A percentile compares a stretch with the other conserved stretches of the same genome.
phyloP scores from a whole-genome alignment of 2,113 vertebrate species.

The Megaceryle torquata region DNA sequence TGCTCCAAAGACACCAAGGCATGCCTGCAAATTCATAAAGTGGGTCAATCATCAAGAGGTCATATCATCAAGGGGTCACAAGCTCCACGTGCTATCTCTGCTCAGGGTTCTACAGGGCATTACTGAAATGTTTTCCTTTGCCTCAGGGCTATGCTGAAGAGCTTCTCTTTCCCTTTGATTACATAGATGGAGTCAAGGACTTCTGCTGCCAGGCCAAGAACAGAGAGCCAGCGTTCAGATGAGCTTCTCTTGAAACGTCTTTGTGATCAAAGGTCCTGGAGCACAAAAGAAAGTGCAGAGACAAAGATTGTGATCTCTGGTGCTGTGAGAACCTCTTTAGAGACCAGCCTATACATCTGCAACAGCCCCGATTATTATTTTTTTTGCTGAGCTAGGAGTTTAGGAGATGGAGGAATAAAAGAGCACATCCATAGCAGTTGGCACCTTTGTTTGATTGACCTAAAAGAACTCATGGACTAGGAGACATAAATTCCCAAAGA shows the following conservation, averaged over 20 bases:
- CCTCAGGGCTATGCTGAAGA: not conserved
- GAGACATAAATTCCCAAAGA: not conserved
- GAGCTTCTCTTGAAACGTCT: not conserved
- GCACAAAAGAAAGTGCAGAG: not conserved
- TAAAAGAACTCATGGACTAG: not conserved
- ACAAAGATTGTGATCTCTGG: not conserved
- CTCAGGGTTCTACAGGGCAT: not conserved
- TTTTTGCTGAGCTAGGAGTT: not conserved
- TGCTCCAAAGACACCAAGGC: not conserved
- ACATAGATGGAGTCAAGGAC: not conserved
- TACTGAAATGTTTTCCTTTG: not conserved
- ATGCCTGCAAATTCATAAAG: not conserved
- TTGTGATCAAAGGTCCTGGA: not conserved
- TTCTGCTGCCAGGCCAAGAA: not conserved
- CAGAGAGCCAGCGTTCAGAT: not conserved
- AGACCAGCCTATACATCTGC: not conserved
- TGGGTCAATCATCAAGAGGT: not conserved
- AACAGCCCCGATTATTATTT: not conserved
- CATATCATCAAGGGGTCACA: not conserved
- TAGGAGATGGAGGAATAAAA: not conserved
- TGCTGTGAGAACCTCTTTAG: not conserved
- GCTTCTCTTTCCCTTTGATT: not conserved
- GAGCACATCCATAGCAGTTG: not conserved
- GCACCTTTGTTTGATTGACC: not conserved
- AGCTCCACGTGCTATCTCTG: not conserved